Conservation (phyloP, 2,888 invertebrate genomes). For the Acutogordius australiensis region DNA sequence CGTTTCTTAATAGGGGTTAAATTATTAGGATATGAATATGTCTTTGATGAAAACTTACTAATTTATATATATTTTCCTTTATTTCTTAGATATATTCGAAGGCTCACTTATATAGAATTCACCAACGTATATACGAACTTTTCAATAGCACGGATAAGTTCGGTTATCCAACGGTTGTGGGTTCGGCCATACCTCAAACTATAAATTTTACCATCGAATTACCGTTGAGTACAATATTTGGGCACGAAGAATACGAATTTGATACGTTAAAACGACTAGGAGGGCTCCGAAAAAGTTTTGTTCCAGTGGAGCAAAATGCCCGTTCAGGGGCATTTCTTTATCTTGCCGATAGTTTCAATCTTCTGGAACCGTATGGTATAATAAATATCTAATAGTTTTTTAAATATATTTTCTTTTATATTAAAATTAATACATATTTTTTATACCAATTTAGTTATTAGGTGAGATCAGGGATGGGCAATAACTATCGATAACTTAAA, state of each 20-base stretch:
- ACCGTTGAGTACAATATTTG: neutral
- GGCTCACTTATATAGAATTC: neutral
- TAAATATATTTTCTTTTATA: too few relatives aligned
- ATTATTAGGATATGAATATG: too few relatives aligned
- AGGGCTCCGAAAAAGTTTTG: neutral
- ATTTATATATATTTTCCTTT: too few relatives aligned
- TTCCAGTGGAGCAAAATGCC: neutral
- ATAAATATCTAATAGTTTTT: too few relatives aligned
- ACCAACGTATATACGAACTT: neutral
- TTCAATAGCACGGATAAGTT: neutral
- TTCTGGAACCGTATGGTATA: too few relatives aligned
- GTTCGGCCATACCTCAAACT: neutral
- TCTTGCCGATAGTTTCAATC: too few relatives aligned
- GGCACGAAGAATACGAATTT: neutral
- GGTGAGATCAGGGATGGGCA: too few relatives aligned
- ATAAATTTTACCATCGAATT: constrained; percentile 4
- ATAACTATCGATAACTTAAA: too few relatives aligned
- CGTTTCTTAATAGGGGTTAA: too few relatives aligned
- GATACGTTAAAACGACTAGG: neutral
- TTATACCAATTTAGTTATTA: too few relatives aligned
- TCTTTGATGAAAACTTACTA: too few relatives aligned
- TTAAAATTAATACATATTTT: too few relatives aligned
- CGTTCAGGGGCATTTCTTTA: neutral
- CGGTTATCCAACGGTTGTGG: neutral
- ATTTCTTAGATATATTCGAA: constrained; percentile 7